Evolutionary conservation across 1,140 invertebrate species (phyloP), one percentile per base, ranked within the genome.

Genomic region (Atta colombica): DNA sequence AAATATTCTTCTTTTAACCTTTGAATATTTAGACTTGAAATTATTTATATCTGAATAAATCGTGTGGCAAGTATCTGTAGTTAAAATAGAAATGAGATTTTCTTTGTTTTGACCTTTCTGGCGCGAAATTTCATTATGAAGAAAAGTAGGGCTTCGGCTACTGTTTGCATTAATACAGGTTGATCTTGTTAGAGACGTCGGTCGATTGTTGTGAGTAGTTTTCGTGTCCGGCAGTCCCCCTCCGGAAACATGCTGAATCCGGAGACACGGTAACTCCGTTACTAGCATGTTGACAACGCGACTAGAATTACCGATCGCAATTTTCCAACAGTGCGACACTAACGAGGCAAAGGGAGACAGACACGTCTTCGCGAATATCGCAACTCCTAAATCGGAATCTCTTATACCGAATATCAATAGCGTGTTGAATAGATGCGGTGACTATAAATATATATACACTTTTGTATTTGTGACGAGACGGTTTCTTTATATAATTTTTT

Each of bases 221-320:
- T 85, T 61, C 49, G 72, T 65, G 45, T 85, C 60, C 60, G 61
- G 12, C 72, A n/a, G n/a, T 1, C 10, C 21, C 31, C 28, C 63
- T 66, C 45, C 82, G 68, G 78, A 74, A 82, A 82, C 78, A 39
- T 65, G 65, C 3, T 60, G 35, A 39, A 82, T 82, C 78, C 78
- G 8, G 8, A 10, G 39, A 45, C 39, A 45, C 39, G 60, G 74
- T 65, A 85, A 85, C 72, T 77, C 72, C 61, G 82, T 77, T 77
- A 77, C 82, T 85, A 85, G 72, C 55, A 16, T 71, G 71, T 55
- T 28, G 69, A 49, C 71, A 63, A 85, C 81, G 72, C 61, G 45
- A 77, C 60, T 85, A 39, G 82, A 75, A 77, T 85, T 85, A 85
- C 60, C 72, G 45, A 63, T 85, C 60, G 31, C 60, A 77, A 65